phyloP scores from a whole-genome alignment of 2,888 invertebrate genomes.

The Mycalesis mineus region DNA sequence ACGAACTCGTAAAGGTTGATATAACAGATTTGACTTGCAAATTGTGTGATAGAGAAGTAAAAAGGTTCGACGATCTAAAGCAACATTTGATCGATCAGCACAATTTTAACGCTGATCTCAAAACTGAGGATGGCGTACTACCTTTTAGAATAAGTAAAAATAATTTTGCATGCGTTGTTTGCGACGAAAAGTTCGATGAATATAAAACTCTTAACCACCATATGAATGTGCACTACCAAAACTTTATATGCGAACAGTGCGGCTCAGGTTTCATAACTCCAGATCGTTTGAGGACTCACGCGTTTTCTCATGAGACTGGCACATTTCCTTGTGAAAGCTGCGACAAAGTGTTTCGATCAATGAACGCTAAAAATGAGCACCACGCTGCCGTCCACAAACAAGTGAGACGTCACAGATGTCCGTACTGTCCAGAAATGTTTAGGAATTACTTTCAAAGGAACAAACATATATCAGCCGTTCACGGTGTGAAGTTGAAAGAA shows the following conservation, averaged over 20 bases:
- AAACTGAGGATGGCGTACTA: conserved; percentile 50
- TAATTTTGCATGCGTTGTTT: conserved; percentile 54
- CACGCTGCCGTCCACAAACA: conserved; percentile 70
- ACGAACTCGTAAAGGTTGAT: conserved; percentile 62
- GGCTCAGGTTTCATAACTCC: conserved; percentile 65
- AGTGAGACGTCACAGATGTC: conserved; percentile 62
- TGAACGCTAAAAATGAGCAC: conserved; percentile 67
- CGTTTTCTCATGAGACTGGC: conserved; percentile 59
- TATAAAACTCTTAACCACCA: conserved; percentile 66
- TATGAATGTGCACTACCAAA: conserved; percentile 68
- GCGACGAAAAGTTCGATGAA: conserved; percentile 50
- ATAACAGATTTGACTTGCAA: conserved; percentile 55
- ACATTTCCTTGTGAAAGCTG: conserved; percentile 65
- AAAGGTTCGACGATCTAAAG: conserved; percentile 46
- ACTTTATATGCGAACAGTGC: conserved; percentile 68
- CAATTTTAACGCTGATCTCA: conserved; percentile 44
- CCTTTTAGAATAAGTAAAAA: conserved; percentile 54
- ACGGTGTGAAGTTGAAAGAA: conserved; percentile 62
- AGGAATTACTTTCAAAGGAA: conserved; percentile 66
- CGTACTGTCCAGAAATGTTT: conserved; percentile 61
- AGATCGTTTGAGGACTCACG: conserved; percentile 56
- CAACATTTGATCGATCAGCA: conserved; percentile 53
- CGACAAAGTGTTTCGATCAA: conserved; percentile 69
- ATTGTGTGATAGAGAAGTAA: conserved; percentile 45
- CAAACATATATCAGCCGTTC: conserved; percentile 57